Percentiles rank a stretch among this genome's conserved stretches.
Conservation (phyloP, 30 jellyfish, hydroid and myxozoan genomes). For the Aurelia aurita complex sp. Pacific region DNA sequence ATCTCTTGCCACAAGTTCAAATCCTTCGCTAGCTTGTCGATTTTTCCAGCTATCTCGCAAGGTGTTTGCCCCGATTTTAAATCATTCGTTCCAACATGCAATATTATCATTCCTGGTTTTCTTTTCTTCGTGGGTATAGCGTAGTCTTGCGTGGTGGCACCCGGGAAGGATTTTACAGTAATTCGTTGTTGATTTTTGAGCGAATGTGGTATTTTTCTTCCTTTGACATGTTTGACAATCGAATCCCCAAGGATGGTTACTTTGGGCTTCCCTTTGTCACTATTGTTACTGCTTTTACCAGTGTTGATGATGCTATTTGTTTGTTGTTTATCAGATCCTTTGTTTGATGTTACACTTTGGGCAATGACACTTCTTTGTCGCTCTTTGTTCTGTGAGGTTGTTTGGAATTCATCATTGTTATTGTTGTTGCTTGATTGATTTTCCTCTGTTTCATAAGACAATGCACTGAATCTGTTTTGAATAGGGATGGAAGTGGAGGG, state of each 20-base stretch:
- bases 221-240: too few species aligned
- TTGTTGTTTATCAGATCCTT: constrained; percentile 1
- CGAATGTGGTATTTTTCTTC: too few species aligned
- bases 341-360: background rate
- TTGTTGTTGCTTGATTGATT: constrained; percentile 32
- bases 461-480: constrained; percentile 23
- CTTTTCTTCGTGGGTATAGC: constrained; percentile 31
- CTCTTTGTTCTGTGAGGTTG: constrained; percentile 30
- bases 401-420: background rate
- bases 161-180: constrained; percentile 28
- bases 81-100: constrained; percentile 33
- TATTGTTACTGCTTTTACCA: background rate
- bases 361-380: background rate
- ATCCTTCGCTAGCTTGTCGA: background rate
- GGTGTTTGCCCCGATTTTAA: constrained; percentile 47
- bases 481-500: constrained; percentile 30
- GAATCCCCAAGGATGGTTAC: constrained; percentile 8
- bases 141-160: constrained; percentile 30
- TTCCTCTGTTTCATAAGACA: constrained; percentile 26
- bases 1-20: background rate
- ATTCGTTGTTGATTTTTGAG: too few species aligned
- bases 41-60: constrained; percentile 1
- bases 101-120: constrained; percentile 19
- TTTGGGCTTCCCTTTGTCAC: constrained; percentile 11
- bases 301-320: constrained; percentile 1